These are phyloP conservation scores for Hiodon alosoides DNA, from an alignment of 2,113 vertebrate species.

Conservation along the genomic window DNA sequence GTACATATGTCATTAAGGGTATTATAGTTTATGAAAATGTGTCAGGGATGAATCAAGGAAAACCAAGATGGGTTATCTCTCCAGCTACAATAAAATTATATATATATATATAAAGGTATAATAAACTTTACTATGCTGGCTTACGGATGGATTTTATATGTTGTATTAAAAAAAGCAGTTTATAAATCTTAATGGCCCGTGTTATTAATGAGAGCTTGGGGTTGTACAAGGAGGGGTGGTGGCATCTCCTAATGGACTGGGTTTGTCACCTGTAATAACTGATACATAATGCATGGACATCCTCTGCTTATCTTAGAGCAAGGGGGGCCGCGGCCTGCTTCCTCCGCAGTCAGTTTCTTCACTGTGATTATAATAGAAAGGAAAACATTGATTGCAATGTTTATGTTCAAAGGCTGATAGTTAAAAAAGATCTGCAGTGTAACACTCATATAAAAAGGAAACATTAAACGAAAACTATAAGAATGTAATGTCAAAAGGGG, in stretches of 20 bases:
- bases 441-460: too few relatives aligned
- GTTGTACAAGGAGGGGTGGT: constrained; percentile 29
- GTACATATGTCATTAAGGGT: too few relatives aligned
- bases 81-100: constrained; percentile 53
- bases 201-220: constrained; percentile 68
- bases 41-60: too few relatives aligned
- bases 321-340: not conserved
- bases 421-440: too few relatives aligned
- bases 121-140: constrained; percentile 77
- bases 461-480: not conserved
- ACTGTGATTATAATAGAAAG: not conserved
- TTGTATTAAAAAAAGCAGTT: constrained; percentile 79
- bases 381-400: not conserved
- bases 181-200: constrained; percentile 86
- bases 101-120: constrained; percentile 70
- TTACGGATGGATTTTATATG: constrained; percentile 75
- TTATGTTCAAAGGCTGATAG: not conserved
- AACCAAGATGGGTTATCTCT: too few relatives aligned
- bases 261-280: constrained; percentile 22
- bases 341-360: not conserved
- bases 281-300: constrained; percentile 25
- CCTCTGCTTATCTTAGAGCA: constrained; percentile 1
- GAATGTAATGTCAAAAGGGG: not conserved
- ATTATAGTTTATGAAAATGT: too few relatives aligned
- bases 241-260: constrained; percentile 34